Evolutionary conservation across 2,888 invertebrate species (phyloP).

Genomic region (Tipula lateralis): DNA sequence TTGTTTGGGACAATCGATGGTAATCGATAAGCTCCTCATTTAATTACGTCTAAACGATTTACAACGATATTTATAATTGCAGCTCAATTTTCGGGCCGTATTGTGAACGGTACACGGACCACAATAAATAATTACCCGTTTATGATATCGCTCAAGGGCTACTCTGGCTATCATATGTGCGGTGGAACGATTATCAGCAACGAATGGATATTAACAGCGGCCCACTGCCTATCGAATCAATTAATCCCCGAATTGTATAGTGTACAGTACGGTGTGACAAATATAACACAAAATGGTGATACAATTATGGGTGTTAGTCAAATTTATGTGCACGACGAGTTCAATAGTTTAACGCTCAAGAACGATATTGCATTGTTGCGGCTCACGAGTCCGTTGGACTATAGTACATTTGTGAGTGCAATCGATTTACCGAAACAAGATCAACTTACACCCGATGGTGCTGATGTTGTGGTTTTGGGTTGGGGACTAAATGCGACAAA

Average conservation of each 20-base stretch:
- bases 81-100: background rate
- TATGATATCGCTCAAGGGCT: background rate
- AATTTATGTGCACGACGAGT: slow-evolving; percentile 42
- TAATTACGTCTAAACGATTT: too few relatives aligned
- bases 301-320: slow-evolving; percentile 35
- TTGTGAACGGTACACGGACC: slow-evolving; percentile 25
- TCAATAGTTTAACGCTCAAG: slow-evolving; percentile 39
- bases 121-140: background rate
- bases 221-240: slow-evolving; percentile 16
- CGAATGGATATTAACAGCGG: slow-evolving; percentile 26
- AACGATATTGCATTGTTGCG: slow-evolving; percentile 42
- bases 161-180: slow-evolving; percentile 25
- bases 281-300: slow-evolving; percentile 7
- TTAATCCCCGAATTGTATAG: background rate
- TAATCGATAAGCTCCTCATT: background rate
- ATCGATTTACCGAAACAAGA: slow-evolving; percentile 34
- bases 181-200: slow-evolving; percentile 12
- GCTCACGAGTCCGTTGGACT: slow-evolving; percentile 37
- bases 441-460: slow-evolving; percentile 33
- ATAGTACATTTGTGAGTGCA: slow-evolving; percentile 32
- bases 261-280: slow-evolving; percentile 26
- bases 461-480: slow-evolving; percentile 42
- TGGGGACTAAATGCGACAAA: slow-evolving; percentile 44
- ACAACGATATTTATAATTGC: background rate
- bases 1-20: background rate